phyloP scores from a whole-genome alignment of 2,888 invertebrate species.

The Macrosiphum euphorbiae region DNA sequence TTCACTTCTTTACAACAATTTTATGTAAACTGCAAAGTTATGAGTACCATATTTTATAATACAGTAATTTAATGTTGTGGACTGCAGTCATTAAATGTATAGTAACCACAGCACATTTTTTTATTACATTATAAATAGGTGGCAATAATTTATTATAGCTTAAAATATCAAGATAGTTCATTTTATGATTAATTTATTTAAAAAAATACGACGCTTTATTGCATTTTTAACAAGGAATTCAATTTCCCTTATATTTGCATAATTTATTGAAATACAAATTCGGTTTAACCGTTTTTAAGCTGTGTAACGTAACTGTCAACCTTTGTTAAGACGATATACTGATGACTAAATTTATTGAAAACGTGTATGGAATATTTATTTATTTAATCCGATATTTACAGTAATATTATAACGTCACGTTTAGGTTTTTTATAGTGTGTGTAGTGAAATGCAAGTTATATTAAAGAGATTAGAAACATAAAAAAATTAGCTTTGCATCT shows the following conservation, averaged over 20 bases:
- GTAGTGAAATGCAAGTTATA: neutral
- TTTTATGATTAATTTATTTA: neutral
- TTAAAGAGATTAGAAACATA: neutral
- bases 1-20: neutral
- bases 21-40: neutral
- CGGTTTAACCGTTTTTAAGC: neutral
- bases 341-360: neutral
- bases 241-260: conserved; percentile 9
- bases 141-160: neutral
- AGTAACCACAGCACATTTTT: neutral
- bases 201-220: neutral
- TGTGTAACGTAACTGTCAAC: neutral
- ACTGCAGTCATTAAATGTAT: neutral
- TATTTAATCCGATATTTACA: neutral
- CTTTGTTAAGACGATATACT: neutral
- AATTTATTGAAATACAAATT: neutral
- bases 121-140: neutral
- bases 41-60: neutral
- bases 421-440: neutral
- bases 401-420: neutral
- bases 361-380: neutral
- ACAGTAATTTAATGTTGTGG: neutral
- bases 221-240: neutral
- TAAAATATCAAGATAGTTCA: neutral
- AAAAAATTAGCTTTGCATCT: neutral